Evolutionary conservation across 2,113 vertebrate species (phyloP), one percentile per base, ranked within the genome.

Genomic region (Pterocles gutturalis): DNA sequence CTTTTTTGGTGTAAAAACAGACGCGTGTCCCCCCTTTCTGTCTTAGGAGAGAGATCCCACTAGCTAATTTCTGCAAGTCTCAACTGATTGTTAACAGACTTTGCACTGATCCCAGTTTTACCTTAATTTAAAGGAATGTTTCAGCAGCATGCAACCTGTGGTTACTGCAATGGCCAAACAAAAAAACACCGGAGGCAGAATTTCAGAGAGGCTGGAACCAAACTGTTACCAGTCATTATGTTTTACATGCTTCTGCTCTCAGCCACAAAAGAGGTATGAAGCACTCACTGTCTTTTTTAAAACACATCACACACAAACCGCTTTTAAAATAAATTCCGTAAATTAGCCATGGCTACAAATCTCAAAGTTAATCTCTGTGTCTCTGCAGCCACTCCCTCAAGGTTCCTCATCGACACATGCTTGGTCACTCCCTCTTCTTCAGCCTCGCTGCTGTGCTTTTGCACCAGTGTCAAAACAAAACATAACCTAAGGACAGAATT

Each of bases 31-130:
- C 38, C 33, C 13, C 38, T 28, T 83, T 61, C 36, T 85, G 51
- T 69, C 82, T 71, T 46, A 61, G 34, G 51, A 76, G n/a, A 78
- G 54, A 66, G n/a, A 83, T n/a, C 48, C 12, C 46, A 72, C 60
- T 43, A 88, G 41, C 61, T 89, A 71, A 87, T 82, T 97, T 93
- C 86, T 92, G 24, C 34, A 90, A 94, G 77, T 53, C 69, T 91
- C 49, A 95, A 78, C 13, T 84, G 65, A 84, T 88, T 83, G 49
- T 83, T 96, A 94, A 38, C 51, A 81, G 82, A 66, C 45, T 87
- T 84, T 78, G 41, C 2, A 1, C 57, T 58, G 36, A 91, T 89
- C 66, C 53, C 46, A 90, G 57, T 34, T 93, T 77, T 82, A 78
- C 45, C 33, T 95, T 80, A 51, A 58, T 75, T 76, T 84, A 80